phyloP scores from a whole-genome alignment of 2,797 vertebrate genomes.

The Channallabes apus region DNA sequence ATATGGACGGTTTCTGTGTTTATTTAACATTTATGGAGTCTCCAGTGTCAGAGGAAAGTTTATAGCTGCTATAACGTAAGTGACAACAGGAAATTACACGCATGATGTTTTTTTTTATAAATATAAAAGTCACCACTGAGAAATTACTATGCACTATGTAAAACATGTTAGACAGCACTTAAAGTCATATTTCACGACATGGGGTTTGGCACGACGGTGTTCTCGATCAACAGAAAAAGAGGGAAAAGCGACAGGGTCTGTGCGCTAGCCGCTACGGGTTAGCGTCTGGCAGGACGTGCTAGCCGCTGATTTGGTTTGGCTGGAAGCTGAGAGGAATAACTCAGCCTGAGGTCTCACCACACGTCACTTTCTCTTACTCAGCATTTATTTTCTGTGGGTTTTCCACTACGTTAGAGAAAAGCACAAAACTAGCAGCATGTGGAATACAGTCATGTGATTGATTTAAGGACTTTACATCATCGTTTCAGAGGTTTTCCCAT shows the following conservation, averaged over 20 bases:
- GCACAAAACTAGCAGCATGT: neutral
- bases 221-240: neutral
- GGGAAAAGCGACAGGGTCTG: neutral
- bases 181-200: neutral
- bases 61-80: neutral
- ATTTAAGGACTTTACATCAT: neutral
- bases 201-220: neutral
- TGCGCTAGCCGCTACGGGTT: neutral
- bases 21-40: neutral
- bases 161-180: neutral
- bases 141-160: neutral
- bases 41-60: neutral
- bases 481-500: neutral
- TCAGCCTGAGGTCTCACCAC: neutral
- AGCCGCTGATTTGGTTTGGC: neutral
- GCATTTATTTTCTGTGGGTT: conserved; percentile 52
- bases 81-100: neutral
- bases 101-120: neutral
- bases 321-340: neutral
- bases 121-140: neutral
- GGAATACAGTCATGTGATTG: neutral
- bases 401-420: conserved; percentile 43
- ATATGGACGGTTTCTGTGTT: neutral
- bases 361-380: conserved; percentile 39
- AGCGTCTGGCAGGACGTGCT: neutral